Evolutionary conservation across 2,797 vertebrate species (phyloP), one percentile per base, ranked within the genome.

Genomic region (Oryzias dopingdopingensis): DNA sequence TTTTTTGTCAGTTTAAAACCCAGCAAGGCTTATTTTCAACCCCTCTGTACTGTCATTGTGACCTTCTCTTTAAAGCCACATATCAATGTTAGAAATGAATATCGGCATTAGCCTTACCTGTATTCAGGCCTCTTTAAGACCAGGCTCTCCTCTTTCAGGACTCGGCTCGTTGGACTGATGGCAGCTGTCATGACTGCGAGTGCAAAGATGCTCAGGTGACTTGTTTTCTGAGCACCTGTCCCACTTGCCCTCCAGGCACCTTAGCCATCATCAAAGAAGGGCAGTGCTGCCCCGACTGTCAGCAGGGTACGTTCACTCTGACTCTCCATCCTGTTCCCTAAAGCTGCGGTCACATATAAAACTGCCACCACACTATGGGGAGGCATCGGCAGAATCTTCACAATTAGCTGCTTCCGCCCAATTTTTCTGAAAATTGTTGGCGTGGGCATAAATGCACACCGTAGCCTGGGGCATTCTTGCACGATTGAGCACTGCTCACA

Each of bases 191-290:
- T 3, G 67, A 93, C 14, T 99, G 96, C 1, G 86, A 95, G 49
- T 99, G 96, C 63, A 86, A 4, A 3, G 75, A 81, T 0, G 69
- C 81, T 1, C 88, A 74, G 46, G 90, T 94, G 72, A 92, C 79
- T n/a, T 98, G 96, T 83, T 97, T 93, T 26, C 86, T 90, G 59
- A 91, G 61, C 4, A 93, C 94, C 65, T 98, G 96, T 70, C 84
- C 82, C 0, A 90, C 91, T 0, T 98, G 96, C 66, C 92, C 92
- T 0, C 49, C 42, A 2, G 94, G 91, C 62, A 92, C 77, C 16
- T 79, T 94, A 58, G 68, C 92, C 1, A 37, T 86, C 4, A 29
- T 60, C 23, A 74, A 42, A 2, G 59, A 85, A 18, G 93, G 89
- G 1, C 74, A 45, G 2, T 98, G 96, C 88, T 98, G 96, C 62